These are phyloP conservation scores for Clinocottus analis DNA, from an alignment of 2,113 vertebrate genomes.

Conservation along the genomic window DNA sequence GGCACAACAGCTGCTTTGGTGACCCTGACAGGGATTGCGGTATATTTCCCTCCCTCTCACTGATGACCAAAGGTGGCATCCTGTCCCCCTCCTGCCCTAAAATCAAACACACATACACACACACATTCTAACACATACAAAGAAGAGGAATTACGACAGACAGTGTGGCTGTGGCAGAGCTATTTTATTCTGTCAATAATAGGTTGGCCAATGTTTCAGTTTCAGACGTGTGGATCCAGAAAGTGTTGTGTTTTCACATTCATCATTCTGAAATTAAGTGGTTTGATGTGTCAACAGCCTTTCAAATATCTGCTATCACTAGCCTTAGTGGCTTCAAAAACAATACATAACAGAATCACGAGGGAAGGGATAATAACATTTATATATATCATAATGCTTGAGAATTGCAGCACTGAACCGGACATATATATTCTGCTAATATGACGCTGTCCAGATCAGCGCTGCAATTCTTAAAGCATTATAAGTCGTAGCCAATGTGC, in stretches of 20 bases:
- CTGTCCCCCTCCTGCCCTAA: too few relatives aligned
- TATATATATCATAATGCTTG: slow-evolving; percentile 1
- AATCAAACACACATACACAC: too few relatives aligned
- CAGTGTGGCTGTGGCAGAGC: slow-evolving; percentile 1
- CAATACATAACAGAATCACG: not conserved
- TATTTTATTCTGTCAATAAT: slow-evolving; percentile 13
- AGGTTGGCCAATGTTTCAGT: not conserved
- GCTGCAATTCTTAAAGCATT: slow-evolving; percentile 22
- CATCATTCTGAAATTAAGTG: slow-evolving; percentile 19
- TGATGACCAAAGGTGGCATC: slow-evolving; percentile 32
- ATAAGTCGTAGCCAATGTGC: slow-evolving; percentile 24
- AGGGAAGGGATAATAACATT: not conserved
- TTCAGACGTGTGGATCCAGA: not conserved
- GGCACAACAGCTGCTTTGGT: slow-evolving; percentile 42
- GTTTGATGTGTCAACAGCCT: not conserved
- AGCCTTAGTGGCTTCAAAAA: not conserved
- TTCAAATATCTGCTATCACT: not conserved
- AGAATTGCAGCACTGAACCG: slow-evolving; percentile 21
- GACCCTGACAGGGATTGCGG: slow-evolving; percentile 36
- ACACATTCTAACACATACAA: slow-evolving; percentile 9
- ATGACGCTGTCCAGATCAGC: slow-evolving; percentile 12
- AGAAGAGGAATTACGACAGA: slow-evolving; percentile 17
- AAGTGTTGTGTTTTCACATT: slow-evolving; percentile 7
- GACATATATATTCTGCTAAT: not conserved
- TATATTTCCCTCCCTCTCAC: slow-evolving; percentile 30